Evolutionary conservation across 2,888 invertebrate genomes (phyloP), one percentile per base, ranked within the genome.

Genomic region (Tipula confusa): DNA sequence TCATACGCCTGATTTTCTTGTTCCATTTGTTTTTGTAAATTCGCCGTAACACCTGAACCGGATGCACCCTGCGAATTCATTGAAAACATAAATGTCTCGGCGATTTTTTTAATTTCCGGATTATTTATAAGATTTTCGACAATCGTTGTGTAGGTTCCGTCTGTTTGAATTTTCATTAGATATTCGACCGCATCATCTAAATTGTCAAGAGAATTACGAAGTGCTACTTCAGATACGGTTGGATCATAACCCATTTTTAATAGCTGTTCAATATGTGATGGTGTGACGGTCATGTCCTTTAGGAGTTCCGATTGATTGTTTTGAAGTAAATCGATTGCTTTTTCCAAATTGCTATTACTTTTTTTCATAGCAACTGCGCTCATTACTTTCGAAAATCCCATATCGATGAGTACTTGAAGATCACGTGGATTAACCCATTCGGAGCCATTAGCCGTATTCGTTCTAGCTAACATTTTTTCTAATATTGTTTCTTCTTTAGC

Each of bases 271-370:
- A 89, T 83, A 15, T 88, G 85, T 15, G 84, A 83, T 0, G 84
- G 84, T 0, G 85, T 83, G 0, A 84, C 28, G 1, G 85, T 84
- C 1, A 87, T 29, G 0, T 86, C 85, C 4, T 85, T 83, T 18
- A 85, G 82, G 80, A 90, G 82, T 64, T 87, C 87, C 0, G 85
- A 86, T 3, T 85, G 83, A 64, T 86, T 86, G 0, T 86, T 86
- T 85, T 89, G 88, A 64, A 90, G 83, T 80, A 89, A 85, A 36
- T 93, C 89, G 33, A 95, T 91, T 31, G 95, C 94, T 64, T 91
- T 90, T 0, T 92, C 91, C n/a, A 93, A 91, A 87, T 93, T 91
- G 89, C 96, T 96, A 87, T 94, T 93, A 82, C 93, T 88, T 87
- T 91, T 91, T 84, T 92, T 90, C 31, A 96, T 89, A 0, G 95